Base-by-base conservation (phyloP, 2,113 vertebrate species). In the Tetrao urogallus region DNA sequence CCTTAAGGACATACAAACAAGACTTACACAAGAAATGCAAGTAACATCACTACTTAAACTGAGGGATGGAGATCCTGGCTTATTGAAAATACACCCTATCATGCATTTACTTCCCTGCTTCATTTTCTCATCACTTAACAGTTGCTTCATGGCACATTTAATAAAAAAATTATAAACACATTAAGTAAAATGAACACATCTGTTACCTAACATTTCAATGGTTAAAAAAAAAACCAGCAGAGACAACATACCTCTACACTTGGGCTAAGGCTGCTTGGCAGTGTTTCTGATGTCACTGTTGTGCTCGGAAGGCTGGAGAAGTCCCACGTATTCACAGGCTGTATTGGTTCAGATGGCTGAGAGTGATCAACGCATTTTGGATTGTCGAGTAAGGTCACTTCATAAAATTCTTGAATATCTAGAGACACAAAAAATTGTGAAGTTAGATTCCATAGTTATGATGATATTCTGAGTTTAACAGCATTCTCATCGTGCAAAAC, bases 351-450 rank as follows among this genome's bases (percentile, higher is more conserved):
- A 73, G 92, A 97, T 42, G 92, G 97, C 92, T 98, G 98, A 82
- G 98, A 95, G 66, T 95, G 97, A 96, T 99, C 98, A 92, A 88
- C 91, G 95, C 98, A 99, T 98, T 98, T 98, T 96, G 99, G 99
- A 97, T 98, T 99, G 97, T 99, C 99, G 97, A 98, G 93, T 98
- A 99, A 99, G 98, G 99, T 99, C 98, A 99, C 99, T 99, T 99
- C 99, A 96, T 99, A 99, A 97, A 99, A 99, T 97, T 99, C 99
- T 98, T 99, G 99, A 98, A 99, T 99, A 98, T 99, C 99, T 99
- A 97, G 79, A 91, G 38, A 89, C 6, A 18, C 34, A 57, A 52
- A 90, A 95, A 58, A n/a, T 15, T 7, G 2, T n/a, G 6, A 28
- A 36, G 34, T 95, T 71, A 94, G 15, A 25, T 17, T 86, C 58